These are phyloP conservation scores for Achatina immaculata DNA, from an alignment of 1,140 invertebrate species.

Conservation along the genomic window DNA sequence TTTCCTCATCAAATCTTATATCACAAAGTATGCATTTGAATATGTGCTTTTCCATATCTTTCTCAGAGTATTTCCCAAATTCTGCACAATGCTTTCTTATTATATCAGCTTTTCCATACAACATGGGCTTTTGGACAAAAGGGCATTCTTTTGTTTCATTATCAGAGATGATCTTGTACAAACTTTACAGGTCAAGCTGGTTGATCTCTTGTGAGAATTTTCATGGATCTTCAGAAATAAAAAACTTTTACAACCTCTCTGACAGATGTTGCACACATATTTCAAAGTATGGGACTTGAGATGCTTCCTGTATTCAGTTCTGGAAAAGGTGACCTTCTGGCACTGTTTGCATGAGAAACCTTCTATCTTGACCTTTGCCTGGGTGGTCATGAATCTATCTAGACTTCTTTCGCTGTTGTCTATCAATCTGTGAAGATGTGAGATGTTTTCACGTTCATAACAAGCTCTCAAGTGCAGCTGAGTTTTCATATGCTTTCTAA, in stretches of 20 bases:
- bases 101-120: conserved; percentile 2
- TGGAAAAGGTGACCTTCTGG: conserved; percentile 8
- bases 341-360: conserved; percentile 23
- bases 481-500: conserved; percentile 33
- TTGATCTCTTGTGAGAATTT: conserved; percentile 2
- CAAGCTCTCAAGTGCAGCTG: conserved; percentile 20
- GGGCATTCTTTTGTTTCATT: not conserved
- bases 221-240: conserved; percentile 27
- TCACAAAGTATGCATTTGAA: conserved; percentile 19
- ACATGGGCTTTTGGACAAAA: not conserved
- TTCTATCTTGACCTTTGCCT: conserved; percentile 28
- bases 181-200: conserved; percentile 20
- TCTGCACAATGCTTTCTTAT: conserved; percentile 18
- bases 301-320: conserved; percentile 15
- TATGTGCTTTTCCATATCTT: conserved; percentile 15
- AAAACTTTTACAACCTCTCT: conserved; percentile 18
- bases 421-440: conserved; percentile 1
- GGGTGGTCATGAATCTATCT: conserved; percentile 19
- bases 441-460: conserved; percentile 19
- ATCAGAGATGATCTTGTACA: conserved; percentile 14
- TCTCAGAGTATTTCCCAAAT: conserved; percentile 11
- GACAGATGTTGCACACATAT: conserved; percentile 18
- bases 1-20: not conserved
- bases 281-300: conserved; percentile 17
- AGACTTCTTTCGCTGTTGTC: not conserved